Percentiles rank a stretch among this genome's conserved stretches.
phyloP scores from a whole-genome alignment of 30 jellyfish, hydroid and myxozoan species.

The Nemopilema nomurai region DNA sequence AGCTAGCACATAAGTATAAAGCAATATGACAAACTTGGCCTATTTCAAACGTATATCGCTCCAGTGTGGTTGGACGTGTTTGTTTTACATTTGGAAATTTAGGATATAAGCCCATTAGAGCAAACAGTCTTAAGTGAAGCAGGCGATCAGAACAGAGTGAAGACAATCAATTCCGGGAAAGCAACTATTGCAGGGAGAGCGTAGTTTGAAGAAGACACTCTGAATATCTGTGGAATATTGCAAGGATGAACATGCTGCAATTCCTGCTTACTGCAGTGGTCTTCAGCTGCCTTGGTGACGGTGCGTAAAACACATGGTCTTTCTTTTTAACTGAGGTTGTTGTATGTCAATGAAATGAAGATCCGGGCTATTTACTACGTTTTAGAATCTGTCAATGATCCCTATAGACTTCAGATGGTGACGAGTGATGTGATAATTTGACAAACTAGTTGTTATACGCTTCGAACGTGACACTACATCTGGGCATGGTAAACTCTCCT shows the following conservation, averaged over 20 bases:
- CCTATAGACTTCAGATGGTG: constrained; percentile 5
- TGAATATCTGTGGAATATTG: not conserved
- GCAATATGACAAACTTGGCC: constrained; percentile 53
- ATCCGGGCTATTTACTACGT: not conserved
- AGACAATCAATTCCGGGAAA: not conserved
- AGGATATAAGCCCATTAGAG: not conserved
- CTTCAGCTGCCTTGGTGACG: not conserved
- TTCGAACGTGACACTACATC: not conserved
- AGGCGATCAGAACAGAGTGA: not conserved
- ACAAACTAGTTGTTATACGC: constrained; percentile 40
- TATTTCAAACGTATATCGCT: constrained; percentile 51
- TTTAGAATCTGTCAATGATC: not conserved
- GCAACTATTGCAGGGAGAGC: not conserved
- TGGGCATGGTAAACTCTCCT: not conserved
- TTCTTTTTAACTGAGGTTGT: not conserved
- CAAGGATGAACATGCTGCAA: not conserved
- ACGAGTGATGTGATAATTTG: constrained; percentile 40
- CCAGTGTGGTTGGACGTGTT: constrained; percentile 61
- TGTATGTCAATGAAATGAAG: not conserved
- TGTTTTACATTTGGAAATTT: constrained; percentile 44
- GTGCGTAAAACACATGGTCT: not conserved
- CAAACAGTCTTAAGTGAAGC: constrained; percentile 2
- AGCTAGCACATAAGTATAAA: constrained; percentile 55
- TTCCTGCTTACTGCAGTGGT: not conserved
- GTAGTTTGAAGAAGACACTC: not conserved